phyloP scores from a whole-genome alignment of 2,888 invertebrate genomes.

The Aleiodes leptofemur region DNA sequence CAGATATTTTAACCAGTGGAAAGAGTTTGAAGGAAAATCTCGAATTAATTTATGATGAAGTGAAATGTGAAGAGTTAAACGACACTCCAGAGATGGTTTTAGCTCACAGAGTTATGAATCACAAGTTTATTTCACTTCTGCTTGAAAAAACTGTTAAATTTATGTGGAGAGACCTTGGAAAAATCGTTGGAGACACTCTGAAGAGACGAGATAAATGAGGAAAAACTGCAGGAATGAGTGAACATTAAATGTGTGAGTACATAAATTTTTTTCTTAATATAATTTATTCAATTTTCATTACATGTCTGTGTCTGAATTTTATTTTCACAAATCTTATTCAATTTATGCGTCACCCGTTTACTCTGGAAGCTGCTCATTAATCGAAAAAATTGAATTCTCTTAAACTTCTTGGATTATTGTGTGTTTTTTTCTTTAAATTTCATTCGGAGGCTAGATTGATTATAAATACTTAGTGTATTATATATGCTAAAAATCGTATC shows the following conservation, averaged over 20 bases:
- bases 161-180: conserved; percentile 52
- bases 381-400: background rate
- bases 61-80: conserved; percentile 53
- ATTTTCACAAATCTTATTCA: background rate
- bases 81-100: conserved; percentile 53
- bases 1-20: conserved; percentile 49
- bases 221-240: background rate
- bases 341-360: too few species aligned
- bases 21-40: conserved; percentile 56
- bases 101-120: conserved; percentile 63
- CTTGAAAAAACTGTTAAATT: conserved; percentile 58
- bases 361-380: too few species aligned
- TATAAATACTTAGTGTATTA: conserved; percentile 53
- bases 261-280: conserved; percentile 4
- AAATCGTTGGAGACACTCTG: conserved; percentile 35
- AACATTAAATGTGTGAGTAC: conserved; percentile 18
- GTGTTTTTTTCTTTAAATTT: background rate
- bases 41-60: conserved; percentile 52
- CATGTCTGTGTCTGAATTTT: conserved; percentile 20
- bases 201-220: background rate
- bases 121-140: conserved; percentile 57
- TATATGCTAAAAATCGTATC: conserved; percentile 43
- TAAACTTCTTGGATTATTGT: too few species aligned
- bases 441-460: conserved; percentile 17
- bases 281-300: conserved; percentile 36